Evolutionary conservation across 2,113 vertebrate species (phyloP), one percentile per base, ranked within the genome.

Genomic region (Chascanopsetta lugubris): DNA sequence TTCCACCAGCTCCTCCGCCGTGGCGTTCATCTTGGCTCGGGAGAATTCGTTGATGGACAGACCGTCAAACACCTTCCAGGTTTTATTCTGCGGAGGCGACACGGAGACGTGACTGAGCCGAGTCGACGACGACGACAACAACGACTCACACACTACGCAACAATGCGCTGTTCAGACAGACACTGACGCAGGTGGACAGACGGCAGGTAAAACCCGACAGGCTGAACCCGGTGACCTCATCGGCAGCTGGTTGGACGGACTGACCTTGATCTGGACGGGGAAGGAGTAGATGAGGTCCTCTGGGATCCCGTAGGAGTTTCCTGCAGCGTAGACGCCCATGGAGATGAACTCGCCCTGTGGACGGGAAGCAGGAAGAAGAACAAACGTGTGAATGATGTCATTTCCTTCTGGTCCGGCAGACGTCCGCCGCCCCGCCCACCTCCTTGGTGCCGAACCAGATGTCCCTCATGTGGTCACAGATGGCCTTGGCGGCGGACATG

Each of bases 401-500:
- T 12, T 15, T 34, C 32, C 9, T 40, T 17, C 38, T 40, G n/a
- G n/a, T n/a, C n/a, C n/a, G n/a, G n/a, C 38, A 1, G 13, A 34
- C 8, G 32, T 38, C 34, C 12, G 34, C 38, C 38, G 17, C 12
- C 38, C 17, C 49, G 71, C 89, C 87, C 72, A 98, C 97, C 92
- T 94, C 95, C 68, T 95, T 94, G 86, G 96, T 98, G 83, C 97
- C 97, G 75, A 96, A 96, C 97, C 97, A 98, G 90, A 98, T 94
- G 91, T 97, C 93, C 82, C 94, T 94, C 92, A 98, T 92, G 50
- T 99, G 97, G 89, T 99, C 97, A 67, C 94, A 94, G 88, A 98
- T 98, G 79, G 97, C 97, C 88, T 99, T 99, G 26, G 97, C 97
- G 17, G 97, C 97, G 29, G 96, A 99, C 97, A 99, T 98, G 0